Evolutionary conservation across 2,113 vertebrate species (phyloP), one percentile per base, ranked within the genome.

Genomic region (Balaenoptera acutorostrata): DNA sequence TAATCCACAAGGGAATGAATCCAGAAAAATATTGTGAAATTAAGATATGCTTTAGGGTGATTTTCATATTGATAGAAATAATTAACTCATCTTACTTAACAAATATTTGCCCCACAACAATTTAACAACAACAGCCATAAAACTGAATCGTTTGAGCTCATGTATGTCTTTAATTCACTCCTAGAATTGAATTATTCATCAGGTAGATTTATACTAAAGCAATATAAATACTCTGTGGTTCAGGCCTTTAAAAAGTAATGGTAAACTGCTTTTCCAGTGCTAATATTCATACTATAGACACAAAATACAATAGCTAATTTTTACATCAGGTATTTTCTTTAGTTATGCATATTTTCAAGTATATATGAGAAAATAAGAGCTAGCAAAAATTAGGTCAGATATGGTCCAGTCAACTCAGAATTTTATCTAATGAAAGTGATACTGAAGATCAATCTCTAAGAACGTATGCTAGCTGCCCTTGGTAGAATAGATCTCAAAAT

Each of bases 131-230:
- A 63, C 3, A 92, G 2, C 71, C 10, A 93, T 9, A 88, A 20
- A 91, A 81, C 8, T 90, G 46, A 96, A 61, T 68, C 81, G 86
- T 86, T 41, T 82, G 66, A 96, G 39, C 13, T 95, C 33, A 66
- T 66, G 2, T 55, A 68, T 36, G 8, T 63, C 46, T 95, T 96
- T 85, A 90, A 88, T 81, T 95, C 68, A 55, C 81, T 95, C 20
- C 55, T 95, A 93, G 55, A 95, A 84, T 39, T 59, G 55, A 96
- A 83, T 96, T 88, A 90, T 77, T 95, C 31, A 72, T 82, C 44
- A 44, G 46, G 12, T 74, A 88, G 44, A 95, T 66, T 52, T 88
- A 93, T 87, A 93, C 2, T 41, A n/a, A 84, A 89, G 17, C 31
- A 61, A 81, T 23, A 69, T 52, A 96, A 96, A 88, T 69, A 68